Evolutionary conservation across 2,888 invertebrate genomes (phyloP).

Genomic region (Poecilus cupreus): DNA sequence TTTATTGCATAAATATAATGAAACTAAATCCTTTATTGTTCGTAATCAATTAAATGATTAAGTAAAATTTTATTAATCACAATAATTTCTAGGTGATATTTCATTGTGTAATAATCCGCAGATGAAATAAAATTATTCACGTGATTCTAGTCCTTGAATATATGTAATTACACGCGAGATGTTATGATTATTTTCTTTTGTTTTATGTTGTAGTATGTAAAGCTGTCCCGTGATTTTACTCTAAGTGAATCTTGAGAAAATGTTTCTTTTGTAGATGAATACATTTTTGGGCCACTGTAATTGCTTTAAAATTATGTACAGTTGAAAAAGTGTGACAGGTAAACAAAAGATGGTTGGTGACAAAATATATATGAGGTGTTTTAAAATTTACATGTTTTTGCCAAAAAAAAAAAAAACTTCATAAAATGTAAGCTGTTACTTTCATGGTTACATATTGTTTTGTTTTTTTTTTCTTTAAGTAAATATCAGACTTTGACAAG

Average conservation of each 20-base stretch:
- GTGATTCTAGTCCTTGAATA: slow-evolving; percentile 35
- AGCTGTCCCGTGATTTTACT: not conserved
- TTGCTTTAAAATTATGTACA: not conserved
- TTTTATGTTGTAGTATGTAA: not conserved
- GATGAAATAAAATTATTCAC: not conserved
- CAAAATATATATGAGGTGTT: not conserved
- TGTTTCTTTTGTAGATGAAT: not conserved
- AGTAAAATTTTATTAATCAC: not conserved
- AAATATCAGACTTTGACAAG: too few species aligned
- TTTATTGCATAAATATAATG: too few species aligned
- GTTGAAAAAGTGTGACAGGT: not conserved
- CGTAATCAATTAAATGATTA: not conserved
- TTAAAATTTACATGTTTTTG: not conserved
- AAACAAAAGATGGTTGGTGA: slow-evolving; percentile 21
- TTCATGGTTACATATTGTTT: not conserved
- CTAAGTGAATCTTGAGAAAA: not conserved
- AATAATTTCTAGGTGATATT: not conserved
- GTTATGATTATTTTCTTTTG: slow-evolving; percentile 23
- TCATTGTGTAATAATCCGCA: not conserved
- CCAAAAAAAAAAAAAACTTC: too few species aligned
- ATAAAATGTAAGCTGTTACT: not conserved
- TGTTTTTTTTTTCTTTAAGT: not conserved
- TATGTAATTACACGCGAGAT: slow-evolving; percentile 28
- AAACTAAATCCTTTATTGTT: too few species aligned
- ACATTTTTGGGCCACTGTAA: slow-evolving; percentile 6